phyloP scores from a whole-genome alignment of 1,140 invertebrate genomes.

The Mactra quadrangularis region DNA sequence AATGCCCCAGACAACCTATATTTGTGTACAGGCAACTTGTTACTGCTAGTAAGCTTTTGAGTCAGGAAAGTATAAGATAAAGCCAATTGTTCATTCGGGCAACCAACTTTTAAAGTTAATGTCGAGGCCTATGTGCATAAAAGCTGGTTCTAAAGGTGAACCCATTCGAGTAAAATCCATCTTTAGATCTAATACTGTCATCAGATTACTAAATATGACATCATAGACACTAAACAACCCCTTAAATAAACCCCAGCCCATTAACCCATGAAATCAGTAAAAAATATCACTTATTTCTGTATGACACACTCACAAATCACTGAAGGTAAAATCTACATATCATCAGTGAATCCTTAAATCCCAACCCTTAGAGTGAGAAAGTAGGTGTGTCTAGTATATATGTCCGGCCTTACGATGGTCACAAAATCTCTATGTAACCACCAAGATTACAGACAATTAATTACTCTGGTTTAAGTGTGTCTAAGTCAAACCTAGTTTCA shows the following conservation, averaged over 20 bases:
- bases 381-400: slow-evolving; percentile 32
- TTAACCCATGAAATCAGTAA: background rate
- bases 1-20: too few species aligned
- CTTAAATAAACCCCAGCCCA: slow-evolving; percentile 27
- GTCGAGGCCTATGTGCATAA: too few species aligned
- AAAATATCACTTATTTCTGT: slow-evolving; percentile 23
- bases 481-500: slow-evolving; percentile 52
- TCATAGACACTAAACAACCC: slow-evolving; percentile 35
- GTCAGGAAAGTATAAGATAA: too few species aligned
- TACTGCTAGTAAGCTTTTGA: too few species aligned
- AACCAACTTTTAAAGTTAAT: too few species aligned
- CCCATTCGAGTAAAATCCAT: too few species aligned
- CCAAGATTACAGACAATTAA: slow-evolving; percentile 63
- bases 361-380: background rate
- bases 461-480: slow-evolving; percentile 47
- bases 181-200: slow-evolving; percentile 42
- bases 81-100: too few species aligned
- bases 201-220: slow-evolving; percentile 64
- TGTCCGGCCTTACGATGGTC: slow-evolving; percentile 57
- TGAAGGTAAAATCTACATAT: too few species aligned
- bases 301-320: slow-evolving; percentile 7
- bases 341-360: too few species aligned
- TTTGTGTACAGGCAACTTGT: too few species aligned
- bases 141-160: too few species aligned
- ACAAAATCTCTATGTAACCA: slow-evolving; percentile 47